Conservation (phyloP, 1,140 invertebrate genomes). For the Cotesia glomerata region DNA sequence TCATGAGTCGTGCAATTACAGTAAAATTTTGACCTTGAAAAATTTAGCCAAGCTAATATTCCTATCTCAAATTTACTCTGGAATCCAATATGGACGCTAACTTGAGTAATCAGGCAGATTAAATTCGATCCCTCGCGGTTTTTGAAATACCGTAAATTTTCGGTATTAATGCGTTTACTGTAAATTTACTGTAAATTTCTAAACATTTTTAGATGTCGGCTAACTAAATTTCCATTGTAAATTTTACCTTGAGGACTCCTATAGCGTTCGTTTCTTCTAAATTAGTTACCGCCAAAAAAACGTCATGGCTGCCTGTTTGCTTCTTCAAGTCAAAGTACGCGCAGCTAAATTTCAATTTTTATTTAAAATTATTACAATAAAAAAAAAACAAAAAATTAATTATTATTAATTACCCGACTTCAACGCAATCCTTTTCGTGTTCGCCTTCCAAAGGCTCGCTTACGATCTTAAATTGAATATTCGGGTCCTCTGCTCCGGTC, state of each 20-base stretch:
- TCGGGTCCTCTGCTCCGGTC: constrained; percentile 39
- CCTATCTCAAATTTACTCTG: too few relatives aligned
- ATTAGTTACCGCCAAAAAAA: constrained; percentile 18
- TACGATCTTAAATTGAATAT: constrained; percentile 49
- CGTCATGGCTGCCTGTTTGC: constrained; percentile 34
- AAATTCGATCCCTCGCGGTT: too few relatives aligned
- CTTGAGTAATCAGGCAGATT: too few relatives aligned
- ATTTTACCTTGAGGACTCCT: constrained; percentile 17
- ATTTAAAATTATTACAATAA: constrained; percentile 3
- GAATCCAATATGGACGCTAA: too few relatives aligned
- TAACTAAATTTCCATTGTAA: not conserved
- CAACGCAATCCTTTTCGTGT: constrained; percentile 48
- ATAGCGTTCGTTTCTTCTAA: constrained; percentile 29
- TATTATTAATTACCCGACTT: constrained; percentile 47
- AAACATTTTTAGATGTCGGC: not conserved
- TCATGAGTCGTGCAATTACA: too few relatives aligned
- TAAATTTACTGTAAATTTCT: too few relatives aligned
- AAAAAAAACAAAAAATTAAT: not conserved
- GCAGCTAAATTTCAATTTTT: constrained; percentile 35
- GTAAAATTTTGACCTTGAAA: too few relatives aligned
- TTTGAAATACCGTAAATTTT: too few relatives aligned
- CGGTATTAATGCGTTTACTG: too few relatives aligned
- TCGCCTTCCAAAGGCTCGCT: constrained; percentile 49
- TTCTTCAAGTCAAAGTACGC: constrained; percentile 51
- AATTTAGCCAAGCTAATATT: too few relatives aligned